Percentiles rank a stretch among this genome's conserved stretches.
Conservation (phyloP, 2,113 vertebrate genomes). For the Gallinago paraguaiae region DNA sequence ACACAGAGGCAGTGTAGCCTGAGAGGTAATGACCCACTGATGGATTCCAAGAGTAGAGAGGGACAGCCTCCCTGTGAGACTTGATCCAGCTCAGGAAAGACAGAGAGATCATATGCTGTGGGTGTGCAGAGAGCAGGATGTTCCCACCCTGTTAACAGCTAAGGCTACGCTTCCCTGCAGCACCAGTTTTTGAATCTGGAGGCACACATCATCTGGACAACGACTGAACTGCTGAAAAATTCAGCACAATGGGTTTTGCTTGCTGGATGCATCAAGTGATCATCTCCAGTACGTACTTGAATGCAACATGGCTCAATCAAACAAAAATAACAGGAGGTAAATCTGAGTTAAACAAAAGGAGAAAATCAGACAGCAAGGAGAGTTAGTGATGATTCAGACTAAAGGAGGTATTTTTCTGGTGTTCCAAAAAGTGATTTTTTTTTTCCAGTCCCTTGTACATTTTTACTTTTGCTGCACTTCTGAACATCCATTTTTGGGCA, state of each 20-base stretch:
- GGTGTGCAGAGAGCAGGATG: conserved; percentile 4
- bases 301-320: not conserved
- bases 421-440: not conserved
- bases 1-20: not conserved
- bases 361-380: not conserved
- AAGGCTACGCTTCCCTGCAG: not conserved
- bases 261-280: not conserved
- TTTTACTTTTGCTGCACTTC: conserved; percentile 6
- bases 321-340: not conserved
- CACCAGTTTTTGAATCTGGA: not conserved
- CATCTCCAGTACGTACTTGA: not conserved
- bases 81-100: conserved; percentile 5
- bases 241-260: not conserved
- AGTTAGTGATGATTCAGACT: not conserved
- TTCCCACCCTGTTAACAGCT: conserved; percentile 5
- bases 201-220: not conserved
- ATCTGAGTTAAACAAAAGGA: not conserved
- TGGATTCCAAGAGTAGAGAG: not conserved
- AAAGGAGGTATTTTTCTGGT: not conserved
- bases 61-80: not conserved
- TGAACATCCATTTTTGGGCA: not conserved
- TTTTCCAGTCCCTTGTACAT: not conserved
- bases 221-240: not conserved
- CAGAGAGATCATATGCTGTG: not conserved
- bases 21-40: not conserved